Evolutionary conservation across 37 sponge, comb jelly and placozoan species (phyloP).

Genomic region (Aplysina aerophoba): DNA sequence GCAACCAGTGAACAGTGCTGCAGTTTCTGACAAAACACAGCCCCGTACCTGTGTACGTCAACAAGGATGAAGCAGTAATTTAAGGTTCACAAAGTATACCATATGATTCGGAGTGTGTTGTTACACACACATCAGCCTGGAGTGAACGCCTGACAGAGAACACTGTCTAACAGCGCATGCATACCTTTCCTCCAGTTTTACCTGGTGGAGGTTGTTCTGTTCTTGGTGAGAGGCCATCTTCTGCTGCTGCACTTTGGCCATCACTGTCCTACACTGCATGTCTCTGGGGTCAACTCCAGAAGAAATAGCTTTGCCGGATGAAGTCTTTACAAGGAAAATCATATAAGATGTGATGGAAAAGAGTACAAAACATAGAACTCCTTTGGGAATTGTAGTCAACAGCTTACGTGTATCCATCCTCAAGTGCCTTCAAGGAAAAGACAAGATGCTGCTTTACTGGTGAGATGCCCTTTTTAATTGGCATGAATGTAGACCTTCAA

Average conservation of each 20-base stretch:
- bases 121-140: neutral
- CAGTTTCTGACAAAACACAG: neutral
- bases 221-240: too few relatives aligned
- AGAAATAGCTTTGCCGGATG: too few relatives aligned
- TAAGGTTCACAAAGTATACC: neutral
- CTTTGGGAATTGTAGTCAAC: neutral
- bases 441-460: slow-evolving; percentile 97
- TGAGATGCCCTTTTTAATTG: slow-evolving; percentile 96
- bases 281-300: too few relatives aligned
- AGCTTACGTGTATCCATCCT: neutral
- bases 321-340: too few relatives aligned
- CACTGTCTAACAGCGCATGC: too few relatives aligned
- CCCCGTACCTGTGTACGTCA: neutral
- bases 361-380: neutral
- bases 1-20: too few relatives aligned
- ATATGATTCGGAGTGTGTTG: too few relatives aligned
- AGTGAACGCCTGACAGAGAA: neutral
- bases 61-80: neutral
- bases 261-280: too few relatives aligned
- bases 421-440: slow-evolving; percentile 91
- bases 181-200: too few relatives aligned
- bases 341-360: too few relatives aligned
- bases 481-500: slow-evolving; percentile 96
- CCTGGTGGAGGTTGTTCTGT: too few relatives aligned
- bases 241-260: too few relatives aligned